Evolutionary conservation across 2,113 vertebrate genomes (phyloP).

Genomic region (Platichthys flesus): DNA sequence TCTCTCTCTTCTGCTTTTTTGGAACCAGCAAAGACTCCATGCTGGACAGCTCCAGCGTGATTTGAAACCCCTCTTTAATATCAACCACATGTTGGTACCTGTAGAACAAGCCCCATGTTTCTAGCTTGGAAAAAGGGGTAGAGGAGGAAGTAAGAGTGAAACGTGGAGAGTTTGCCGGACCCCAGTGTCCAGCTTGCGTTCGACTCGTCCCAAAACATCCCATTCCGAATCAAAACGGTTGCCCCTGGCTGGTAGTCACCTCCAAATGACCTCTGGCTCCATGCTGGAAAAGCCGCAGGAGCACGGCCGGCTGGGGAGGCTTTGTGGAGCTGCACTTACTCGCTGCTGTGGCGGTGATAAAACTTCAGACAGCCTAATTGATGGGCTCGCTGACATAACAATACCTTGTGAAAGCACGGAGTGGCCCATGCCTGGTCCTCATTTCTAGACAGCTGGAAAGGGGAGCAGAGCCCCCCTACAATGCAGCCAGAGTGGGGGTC

Average conservation of each 20-base stretch:
- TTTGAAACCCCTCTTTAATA: conserved; percentile 89
- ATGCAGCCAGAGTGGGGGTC: conserved; percentile 77
- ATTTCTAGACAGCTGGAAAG: conserved; percentile 97
- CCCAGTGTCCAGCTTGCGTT: conserved; percentile 60
- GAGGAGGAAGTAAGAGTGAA: conserved; percentile 14
- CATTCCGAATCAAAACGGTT: conserved; percentile 83
- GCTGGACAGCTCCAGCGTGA: conserved; percentile 78
- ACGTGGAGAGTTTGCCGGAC: conserved; percentile 15
- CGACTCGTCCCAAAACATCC: conserved; percentile 78
- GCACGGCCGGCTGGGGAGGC: conserved; percentile 87
- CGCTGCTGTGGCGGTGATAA: conserved; percentile 97
- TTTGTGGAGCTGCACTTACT: conserved; percentile 93
- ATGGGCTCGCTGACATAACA: conserved; percentile 99
- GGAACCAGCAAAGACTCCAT: conserved; percentile 72
- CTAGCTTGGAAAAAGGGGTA: conserved; percentile 37
- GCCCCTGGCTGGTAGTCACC: conserved; percentile 95
- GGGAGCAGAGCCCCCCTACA: conserved; percentile 85
- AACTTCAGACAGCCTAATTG: conserved; percentile 99
- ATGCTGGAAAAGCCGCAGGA: conserved; percentile 90
- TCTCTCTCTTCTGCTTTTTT: conserved; percentile 39
- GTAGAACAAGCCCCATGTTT: conserved; percentile 60
- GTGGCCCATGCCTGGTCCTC: conserved; percentile 92
- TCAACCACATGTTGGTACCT: conserved; percentile 93
- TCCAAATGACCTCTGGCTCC: conserved; percentile 88
- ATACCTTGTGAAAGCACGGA: conserved; percentile 96